phyloP scores from a whole-genome alignment of 2,888 invertebrate genomes.

The Disparrhopalites patrizii region DNA sequence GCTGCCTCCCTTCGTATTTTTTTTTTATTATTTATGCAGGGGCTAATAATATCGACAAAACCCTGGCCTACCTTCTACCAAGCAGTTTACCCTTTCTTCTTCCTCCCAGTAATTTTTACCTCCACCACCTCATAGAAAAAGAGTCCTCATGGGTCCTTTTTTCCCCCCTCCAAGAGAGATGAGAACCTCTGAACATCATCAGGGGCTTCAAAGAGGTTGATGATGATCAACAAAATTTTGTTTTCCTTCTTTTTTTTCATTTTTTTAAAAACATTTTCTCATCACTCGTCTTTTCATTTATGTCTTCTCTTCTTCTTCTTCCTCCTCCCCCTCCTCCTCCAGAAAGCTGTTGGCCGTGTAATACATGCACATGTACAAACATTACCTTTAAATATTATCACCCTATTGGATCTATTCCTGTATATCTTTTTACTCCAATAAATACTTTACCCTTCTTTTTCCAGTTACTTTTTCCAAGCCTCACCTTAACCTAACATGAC shows the following conservation, averaged over 20 bases:
- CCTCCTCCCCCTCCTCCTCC: too few relatives aligned
- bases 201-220: too few relatives aligned
- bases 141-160: slow-evolving; percentile 7
- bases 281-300: not conserved
- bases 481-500: too few relatives aligned
- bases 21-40: slow-evolving; percentile 20
- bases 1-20: slow-evolving; percentile 10
- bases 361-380: slow-evolving; percentile 6
- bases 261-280: not conserved
- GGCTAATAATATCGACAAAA: too few relatives aligned
- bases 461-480: too few relatives aligned
- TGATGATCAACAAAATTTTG: slow-evolving; percentile 15
- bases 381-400: slow-evolving; percentile 7
- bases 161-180: not conserved
- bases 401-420: not conserved
- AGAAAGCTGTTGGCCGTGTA: slow-evolving; percentile 3
- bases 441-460: too few relatives aligned
- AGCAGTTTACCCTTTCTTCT: slow-evolving; percentile 5
- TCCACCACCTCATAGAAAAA: too few relatives aligned
- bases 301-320: not conserved
- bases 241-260: not conserved
- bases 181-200: too few relatives aligned
- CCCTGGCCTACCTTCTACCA: slow-evolving; percentile 31
- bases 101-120: too few relatives aligned
- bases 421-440: too few relatives aligned